These are phyloP conservation scores for Darevskia nairensis DNA, from an alignment of 2,797 vertebrate species.

Conservation along the genomic window DNA sequence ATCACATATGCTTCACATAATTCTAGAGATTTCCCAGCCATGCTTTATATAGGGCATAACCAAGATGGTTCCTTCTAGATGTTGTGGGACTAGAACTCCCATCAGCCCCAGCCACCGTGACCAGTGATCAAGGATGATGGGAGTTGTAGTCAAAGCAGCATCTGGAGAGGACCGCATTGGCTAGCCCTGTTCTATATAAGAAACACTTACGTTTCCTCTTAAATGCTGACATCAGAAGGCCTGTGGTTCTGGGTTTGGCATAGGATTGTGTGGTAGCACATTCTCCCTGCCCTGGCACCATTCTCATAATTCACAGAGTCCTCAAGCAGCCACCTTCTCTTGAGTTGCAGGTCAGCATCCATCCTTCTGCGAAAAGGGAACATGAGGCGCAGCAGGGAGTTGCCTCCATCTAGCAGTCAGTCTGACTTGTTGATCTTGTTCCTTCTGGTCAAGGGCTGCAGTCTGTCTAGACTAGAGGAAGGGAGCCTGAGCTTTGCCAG, in stretches of 20 bases:
- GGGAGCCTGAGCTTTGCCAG: constrained; percentile 56
- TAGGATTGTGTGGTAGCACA: neutral
- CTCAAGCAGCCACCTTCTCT: constrained; percentile 17
- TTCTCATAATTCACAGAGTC: constrained; percentile 5
- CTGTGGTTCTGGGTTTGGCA: neutral
- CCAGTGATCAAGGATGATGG: no score
- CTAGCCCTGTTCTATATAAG: neutral
- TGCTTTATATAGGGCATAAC: neutral
- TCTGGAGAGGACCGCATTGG: neutral
- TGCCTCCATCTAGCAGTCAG: neutral
- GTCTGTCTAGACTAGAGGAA: constrained; percentile 29
- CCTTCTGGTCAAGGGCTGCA: constrained; percentile 53
- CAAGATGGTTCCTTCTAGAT: no score
- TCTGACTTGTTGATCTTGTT: constrained; percentile 54
- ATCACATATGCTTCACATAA: no score
- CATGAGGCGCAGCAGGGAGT: neutral
- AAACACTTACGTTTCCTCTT: constrained; percentile 19
- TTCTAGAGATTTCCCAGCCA: constrained; percentile 4
- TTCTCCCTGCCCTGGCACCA: neutral
- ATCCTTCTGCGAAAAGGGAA: constrained; percentile 9
- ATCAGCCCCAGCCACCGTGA: no score
- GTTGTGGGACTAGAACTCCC: no score
- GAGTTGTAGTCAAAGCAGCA: no score
- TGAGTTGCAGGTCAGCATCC: constrained; percentile 21
- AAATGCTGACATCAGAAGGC: neutral